phyloP scores from a whole-genome alignment of 2,113 vertebrate genomes.

The Lepidothrix coronata region DNA sequence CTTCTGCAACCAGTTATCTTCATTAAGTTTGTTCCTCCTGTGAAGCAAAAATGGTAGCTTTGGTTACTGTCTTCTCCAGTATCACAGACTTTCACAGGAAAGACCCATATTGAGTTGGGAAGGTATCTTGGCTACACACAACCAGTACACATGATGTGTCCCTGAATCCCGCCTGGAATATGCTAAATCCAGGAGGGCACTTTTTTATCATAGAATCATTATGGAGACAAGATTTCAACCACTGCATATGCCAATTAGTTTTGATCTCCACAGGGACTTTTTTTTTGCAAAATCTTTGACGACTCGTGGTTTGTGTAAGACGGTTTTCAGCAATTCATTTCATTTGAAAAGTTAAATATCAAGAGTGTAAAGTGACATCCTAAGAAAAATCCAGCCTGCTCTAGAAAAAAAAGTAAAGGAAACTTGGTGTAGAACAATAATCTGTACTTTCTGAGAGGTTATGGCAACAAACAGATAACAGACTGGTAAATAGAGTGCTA shows the following conservation, averaged over 20 bases:
- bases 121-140: background rate
- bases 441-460: background rate
- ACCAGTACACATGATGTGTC: background rate
- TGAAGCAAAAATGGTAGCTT: background rate
- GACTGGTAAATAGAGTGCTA: background rate
- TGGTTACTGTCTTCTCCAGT: background rate
- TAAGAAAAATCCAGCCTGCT: background rate
- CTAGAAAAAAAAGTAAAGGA: background rate
- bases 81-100: background rate
- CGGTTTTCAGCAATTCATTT: background rate
- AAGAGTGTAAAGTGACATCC: background rate
- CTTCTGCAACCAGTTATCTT: background rate
- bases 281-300: background rate
- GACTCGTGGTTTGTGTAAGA: background rate
- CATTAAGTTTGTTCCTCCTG: background rate
- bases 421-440: background rate
- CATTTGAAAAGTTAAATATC: background rate
- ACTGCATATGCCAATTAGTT: background rate
- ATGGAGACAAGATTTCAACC: background rate
- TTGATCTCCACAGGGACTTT: background rate
- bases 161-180: background rate
- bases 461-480: background rate
- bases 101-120: background rate
- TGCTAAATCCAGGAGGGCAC: background rate
- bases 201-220: background rate